Evolutionary conservation across 2,113 vertebrate species (phyloP), one percentile per base, ranked within the genome.

Genomic region (Telmatochromis brichardi): DNA sequence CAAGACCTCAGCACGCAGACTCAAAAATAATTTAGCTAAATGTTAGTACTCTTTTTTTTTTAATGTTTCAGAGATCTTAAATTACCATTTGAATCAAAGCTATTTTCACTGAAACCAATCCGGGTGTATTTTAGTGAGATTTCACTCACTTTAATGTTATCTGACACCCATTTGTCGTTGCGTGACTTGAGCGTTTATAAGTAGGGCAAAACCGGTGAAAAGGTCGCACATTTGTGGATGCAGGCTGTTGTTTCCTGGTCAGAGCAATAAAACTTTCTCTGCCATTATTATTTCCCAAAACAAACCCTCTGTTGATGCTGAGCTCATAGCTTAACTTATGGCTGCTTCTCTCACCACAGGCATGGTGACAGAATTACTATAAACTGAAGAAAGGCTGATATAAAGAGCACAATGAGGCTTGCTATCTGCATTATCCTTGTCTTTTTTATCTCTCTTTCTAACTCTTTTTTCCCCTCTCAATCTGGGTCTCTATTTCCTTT

Each of bases 311-410:
- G 79, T 47, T 73, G 63, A 83, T 80, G 11, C 15, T 60, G 65
- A 86, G 33, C 71, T 86, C 45, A 42, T 55, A 13, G 78, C 45
- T 88, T 68, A 55, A 86, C 76, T 86, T 54, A 42, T 28, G 53
- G 51, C 31, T 57, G 26, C 26, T 83, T 88, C 42, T 42, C 57
- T 54, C 78, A 73, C 76, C 58, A 19, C 33, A 17, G 60, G 82
- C 91, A 80, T 45, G 33, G 28, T 63, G 76, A 86, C 37, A 85
- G 60, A 88, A 83, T 81, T 21, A 73, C 58, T 81, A 58, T 26
- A 88, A 83, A 88, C 37, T 31, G 51, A 92, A 87, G 82, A 92
- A 82, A 86, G 53, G 21, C n/a, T 17, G 57, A 51, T 31, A 60
- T 86, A 84, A 80, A 85, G 26, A 84, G 65, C 58, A 47, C 42